These are phyloP conservation scores for Phlogophora meticulosa DNA, from an alignment of 2,888 invertebrate species.

Conservation along the genomic window DNA sequence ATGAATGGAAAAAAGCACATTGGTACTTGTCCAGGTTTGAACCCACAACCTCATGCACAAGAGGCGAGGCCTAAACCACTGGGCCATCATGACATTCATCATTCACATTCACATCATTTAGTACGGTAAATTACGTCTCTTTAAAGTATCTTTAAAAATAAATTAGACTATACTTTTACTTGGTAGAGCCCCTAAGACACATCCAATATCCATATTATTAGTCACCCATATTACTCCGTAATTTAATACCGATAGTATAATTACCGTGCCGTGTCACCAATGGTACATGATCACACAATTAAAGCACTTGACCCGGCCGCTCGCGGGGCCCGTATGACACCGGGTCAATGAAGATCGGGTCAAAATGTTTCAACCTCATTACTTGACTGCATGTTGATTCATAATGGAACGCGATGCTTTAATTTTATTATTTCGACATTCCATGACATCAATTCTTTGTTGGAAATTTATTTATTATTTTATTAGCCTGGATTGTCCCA, in stretches of 20 bases:
- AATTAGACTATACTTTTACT: not conserved
- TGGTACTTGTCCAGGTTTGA: too few species aligned
- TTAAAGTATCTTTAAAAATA: not conserved
- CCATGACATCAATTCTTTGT: not conserved
- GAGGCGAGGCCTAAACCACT: too few species aligned
- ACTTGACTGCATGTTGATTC: constrained; percentile 62
- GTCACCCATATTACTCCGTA: not conserved
- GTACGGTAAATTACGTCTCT: not conserved
- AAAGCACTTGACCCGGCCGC: constrained; percentile 82
- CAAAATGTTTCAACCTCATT: constrained; percentile 72
- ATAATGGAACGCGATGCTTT: constrained; percentile 43
- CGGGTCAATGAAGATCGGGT: constrained; percentile 77
- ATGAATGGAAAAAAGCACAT: too few species aligned
- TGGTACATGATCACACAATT: constrained; percentile 73
- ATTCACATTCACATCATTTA: too few species aligned
- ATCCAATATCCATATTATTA: not conserved
- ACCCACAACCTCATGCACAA: too few species aligned
- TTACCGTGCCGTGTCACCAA: constrained; percentile 12
- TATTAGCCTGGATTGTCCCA: too few species aligned
- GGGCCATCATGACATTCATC: too few species aligned
- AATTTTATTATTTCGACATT: constrained; percentile 26
- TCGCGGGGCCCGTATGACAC: constrained; percentile 72
- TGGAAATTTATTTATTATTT: too few species aligned
- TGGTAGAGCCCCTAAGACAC: not conserved
- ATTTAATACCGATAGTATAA: constrained; percentile 19